A percentile compares a stretch with the other conserved stretches of the same genome.
Evolutionary conservation across 92 coral and sea anemone species (phyloP).

Genomic region (Anthopleura xanthogrammica): DNA sequence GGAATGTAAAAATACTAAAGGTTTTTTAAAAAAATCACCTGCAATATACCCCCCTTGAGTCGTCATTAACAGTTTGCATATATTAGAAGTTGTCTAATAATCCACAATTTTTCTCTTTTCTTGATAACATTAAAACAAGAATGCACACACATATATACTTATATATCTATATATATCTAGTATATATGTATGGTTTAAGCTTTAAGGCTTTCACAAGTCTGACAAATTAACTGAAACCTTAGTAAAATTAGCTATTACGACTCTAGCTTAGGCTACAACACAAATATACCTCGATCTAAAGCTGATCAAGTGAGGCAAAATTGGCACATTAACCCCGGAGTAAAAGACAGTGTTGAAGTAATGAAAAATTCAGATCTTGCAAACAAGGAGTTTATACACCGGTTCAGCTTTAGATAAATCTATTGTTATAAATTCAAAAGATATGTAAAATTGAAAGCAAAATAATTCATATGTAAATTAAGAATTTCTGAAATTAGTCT

Average conservation of each 20-base stretch:
- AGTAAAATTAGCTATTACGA: too few species aligned
- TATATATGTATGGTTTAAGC: too few species aligned
- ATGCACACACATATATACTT: too few species aligned
- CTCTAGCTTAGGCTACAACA: too few species aligned
- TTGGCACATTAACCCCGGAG: too few species aligned
- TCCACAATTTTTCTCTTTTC: background rate
- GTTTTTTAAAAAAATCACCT: background rate
- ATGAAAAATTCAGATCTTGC: background rate
- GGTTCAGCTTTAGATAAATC: background rate
- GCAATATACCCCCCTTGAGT: background rate
- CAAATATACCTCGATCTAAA: too few species aligned
- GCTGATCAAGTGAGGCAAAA: too few species aligned
- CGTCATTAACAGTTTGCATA: background rate
- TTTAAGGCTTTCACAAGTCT: too few species aligned
- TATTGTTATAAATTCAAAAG: background rate
- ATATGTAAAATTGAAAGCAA: background rate
- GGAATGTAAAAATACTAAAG: background rate
- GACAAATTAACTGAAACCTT: too few species aligned
- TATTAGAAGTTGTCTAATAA: background rate
- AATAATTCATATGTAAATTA: background rate
- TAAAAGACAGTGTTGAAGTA: background rate
- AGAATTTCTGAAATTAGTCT: background rate
- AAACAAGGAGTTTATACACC: background rate
- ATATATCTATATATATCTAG: too few species aligned
- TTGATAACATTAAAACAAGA: too few species aligned